A percentile compares a stretch with the other conserved stretches of the same genome.
Evolutionary conservation across 2,797 vertebrate species (phyloP).

Genomic region (Typhlichthys eigenmanni): DNA sequence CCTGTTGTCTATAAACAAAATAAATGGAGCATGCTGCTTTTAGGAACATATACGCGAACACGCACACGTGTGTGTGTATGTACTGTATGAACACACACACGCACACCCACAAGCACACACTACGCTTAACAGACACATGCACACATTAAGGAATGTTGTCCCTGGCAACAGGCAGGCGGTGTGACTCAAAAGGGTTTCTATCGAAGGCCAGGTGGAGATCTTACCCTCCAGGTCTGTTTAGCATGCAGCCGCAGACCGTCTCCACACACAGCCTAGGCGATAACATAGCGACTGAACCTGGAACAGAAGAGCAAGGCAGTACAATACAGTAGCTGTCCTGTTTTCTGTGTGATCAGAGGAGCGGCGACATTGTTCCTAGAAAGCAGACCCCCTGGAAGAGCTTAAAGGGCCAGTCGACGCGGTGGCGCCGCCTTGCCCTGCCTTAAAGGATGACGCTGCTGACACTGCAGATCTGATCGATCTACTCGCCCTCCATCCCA

Average conservation of each 20-base stretch:
- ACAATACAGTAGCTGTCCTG: no score
- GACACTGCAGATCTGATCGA: no score
- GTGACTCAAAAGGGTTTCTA: slow-evolving; percentile 25
- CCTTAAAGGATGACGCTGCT: background rate
- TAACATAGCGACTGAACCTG: background rate
- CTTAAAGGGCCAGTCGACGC: no score
- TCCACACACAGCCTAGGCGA: background rate
- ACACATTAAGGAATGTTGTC: slow-evolving; percentile 26
- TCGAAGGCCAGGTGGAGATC: background rate
- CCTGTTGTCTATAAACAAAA: slow-evolving; percentile 32
- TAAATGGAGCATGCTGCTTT: slow-evolving; percentile 24
- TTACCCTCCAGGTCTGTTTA: background rate
- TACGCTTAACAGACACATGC: slow-evolving; percentile 4
- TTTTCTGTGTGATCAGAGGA: no score
- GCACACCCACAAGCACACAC: slow-evolving; percentile 1
- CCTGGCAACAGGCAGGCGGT: background rate
- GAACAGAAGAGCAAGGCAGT: no score
- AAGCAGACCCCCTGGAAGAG: no score
- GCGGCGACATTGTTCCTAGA: no score
- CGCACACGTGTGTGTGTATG: background rate
- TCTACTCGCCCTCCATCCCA: no score
- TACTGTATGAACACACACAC: background rate
- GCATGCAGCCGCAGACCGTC: background rate
- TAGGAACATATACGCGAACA: background rate
- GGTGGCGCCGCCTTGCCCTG: no score